These are phyloP conservation scores for Petrocephalus microphthalmus DNA, from an alignment of 2,113 vertebrate genomes.

Conservation along the genomic window DNA sequence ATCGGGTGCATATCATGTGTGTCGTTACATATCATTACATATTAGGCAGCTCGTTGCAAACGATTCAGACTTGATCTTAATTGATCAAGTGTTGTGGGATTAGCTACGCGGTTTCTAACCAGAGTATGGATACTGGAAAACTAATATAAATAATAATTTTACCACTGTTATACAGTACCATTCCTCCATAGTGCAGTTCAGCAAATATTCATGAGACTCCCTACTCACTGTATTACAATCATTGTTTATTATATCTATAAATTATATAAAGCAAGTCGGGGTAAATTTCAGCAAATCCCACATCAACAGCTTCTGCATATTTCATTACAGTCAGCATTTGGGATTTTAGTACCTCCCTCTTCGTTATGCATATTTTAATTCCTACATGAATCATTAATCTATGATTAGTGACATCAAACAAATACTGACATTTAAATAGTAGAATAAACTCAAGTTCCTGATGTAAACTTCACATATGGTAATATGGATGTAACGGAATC, in stretches of 20 bases:
- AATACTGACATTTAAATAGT: background rate
- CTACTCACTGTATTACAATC: background rate
- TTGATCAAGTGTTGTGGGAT: background rate
- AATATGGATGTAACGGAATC: background rate
- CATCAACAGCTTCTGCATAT: background rate
- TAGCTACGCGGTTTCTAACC: background rate
- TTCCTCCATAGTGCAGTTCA: background rate
- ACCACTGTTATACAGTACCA: background rate
- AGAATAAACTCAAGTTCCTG: background rate
- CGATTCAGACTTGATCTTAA: background rate
- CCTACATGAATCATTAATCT: background rate
- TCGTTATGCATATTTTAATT: background rate
- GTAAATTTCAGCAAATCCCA: background rate
- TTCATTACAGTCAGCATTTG: background rate
- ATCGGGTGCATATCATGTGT: background rate
- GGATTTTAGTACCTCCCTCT: background rate
- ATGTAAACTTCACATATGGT: background rate
- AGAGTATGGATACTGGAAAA: background rate
- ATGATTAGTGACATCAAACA: background rate
- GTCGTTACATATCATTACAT: too few species aligned
- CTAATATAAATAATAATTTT: background rate
- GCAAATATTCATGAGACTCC: background rate
- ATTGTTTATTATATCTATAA: background rate
- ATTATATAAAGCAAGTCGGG: background rate
- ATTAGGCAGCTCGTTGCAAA: background rate